Evolutionary conservation across 2,113 vertebrate genomes (phyloP), one percentile per base, ranked within the genome.

Genomic region (Semnornis frantzii): DNA sequence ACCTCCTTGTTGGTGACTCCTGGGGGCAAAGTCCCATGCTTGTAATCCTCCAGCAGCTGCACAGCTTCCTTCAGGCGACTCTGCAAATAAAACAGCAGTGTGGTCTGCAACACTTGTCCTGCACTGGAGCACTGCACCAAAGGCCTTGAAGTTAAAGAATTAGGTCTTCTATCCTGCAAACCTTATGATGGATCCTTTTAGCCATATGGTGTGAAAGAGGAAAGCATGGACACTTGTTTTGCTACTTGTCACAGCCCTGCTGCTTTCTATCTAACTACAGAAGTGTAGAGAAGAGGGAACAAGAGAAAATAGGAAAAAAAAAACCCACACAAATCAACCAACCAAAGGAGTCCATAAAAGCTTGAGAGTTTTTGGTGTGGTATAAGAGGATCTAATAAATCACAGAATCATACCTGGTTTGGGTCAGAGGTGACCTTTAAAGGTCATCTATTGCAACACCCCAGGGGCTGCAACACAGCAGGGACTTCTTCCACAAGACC

Each of bases 1-100:
- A 99, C 99, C 98, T 99, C 98, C 33, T 98, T 97, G 68, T 99
- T 98, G 33, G 98, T 98, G 87, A 99, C 98, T 92, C 98, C 98
- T 0, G 98, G 95, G 65, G 97, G 97, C 73, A 98, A 90, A 69
- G 97, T 97, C 16, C 98, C 98, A 8, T 97, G 97, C 74, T 98
- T 98, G 88, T 98, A 99, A 79, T 98, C 96, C 70, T 98, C 97
- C 85, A 99, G 94, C 70, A 99, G 95, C 95, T 98, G 97, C 86
- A 99, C 95, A 1, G 98, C 98, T 90, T 99, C 98, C 94, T 98
- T 97, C 93, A 99, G 98, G 12, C 94, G 98, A 77, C 96, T 98
- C 98, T 99, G 96, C n/a, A 85, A 95, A 68, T 16, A 21, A 11
- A 77, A 69, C 37, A 74, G 16, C 4, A 48, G 33, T 3, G 0